Percentiles rank a stretch among this genome's conserved stretches.
phyloP scores from a whole-genome alignment of 1,140 invertebrate genomes.

The Pemphigus obesinymphae region DNA sequence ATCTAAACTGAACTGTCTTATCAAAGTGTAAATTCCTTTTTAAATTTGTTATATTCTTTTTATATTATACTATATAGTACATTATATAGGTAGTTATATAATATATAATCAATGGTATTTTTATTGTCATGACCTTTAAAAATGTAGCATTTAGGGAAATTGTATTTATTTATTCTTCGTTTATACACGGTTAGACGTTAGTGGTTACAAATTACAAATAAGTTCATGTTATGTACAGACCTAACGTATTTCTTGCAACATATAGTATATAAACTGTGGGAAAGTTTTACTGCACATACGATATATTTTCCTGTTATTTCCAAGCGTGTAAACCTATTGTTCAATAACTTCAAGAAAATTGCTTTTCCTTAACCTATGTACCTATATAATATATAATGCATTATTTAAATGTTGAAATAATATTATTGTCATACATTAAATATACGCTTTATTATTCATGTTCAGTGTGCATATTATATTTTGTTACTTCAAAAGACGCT shows the following conservation, averaged over 20 bases:
- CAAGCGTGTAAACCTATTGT: not conserved
- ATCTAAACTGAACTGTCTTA: no score
- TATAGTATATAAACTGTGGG: not conserved
- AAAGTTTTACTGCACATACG: not conserved
- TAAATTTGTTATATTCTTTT: no score
- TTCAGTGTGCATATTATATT: no score
- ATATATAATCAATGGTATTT: no score
- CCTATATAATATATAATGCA: no score
- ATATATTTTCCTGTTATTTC: slow-evolving; percentile 21
- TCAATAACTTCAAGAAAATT: not conserved
- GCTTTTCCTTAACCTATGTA: not conserved
- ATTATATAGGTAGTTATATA: not conserved
- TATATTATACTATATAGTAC: no score
- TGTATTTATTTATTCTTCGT: not conserved
- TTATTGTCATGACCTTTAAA: not conserved
- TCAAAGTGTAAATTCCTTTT: no score
- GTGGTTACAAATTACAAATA: not conserved
- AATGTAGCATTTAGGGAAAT: not conserved
- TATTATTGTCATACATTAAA: no score
- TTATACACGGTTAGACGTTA: not conserved
- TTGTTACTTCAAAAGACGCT: no score
- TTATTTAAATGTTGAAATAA: not conserved
- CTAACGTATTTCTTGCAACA: not conserved
- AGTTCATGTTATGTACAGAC: not conserved
- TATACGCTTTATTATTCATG: no score